Conservation (phyloP, 2,797 vertebrate genomes). For the Typhlichthys eigenmanni region DNA sequence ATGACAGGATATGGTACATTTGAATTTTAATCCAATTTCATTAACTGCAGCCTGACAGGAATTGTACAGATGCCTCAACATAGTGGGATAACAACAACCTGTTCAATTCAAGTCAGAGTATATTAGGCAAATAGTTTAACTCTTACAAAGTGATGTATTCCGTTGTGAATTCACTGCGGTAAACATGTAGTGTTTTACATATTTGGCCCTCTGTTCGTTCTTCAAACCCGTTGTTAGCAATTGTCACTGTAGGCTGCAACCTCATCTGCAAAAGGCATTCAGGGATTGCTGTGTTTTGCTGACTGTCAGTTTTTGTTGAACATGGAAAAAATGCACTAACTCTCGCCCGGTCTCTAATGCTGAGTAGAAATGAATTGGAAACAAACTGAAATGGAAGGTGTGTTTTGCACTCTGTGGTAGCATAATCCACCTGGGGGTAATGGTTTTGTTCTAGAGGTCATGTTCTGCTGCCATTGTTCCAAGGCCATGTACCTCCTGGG, state of each 20-base stretch:
- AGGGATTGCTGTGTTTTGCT: slow-evolving; percentile 13
- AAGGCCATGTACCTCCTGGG: slow-evolving; percentile 8
- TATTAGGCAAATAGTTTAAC: neutral
- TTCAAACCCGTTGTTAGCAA: slow-evolving; percentile 3
- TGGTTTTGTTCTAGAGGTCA: slow-evolving; percentile 4
- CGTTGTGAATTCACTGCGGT: neutral
- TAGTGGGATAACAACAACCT: neutral
- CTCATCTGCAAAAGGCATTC: slow-evolving; percentile 10
- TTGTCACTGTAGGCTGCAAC: neutral
- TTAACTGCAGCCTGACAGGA: neutral
- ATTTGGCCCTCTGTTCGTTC: neutral
- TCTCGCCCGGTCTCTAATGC: slow-evolving; percentile 7
- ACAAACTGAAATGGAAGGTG: slow-evolving; percentile 18
- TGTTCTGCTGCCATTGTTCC: slow-evolving; percentile 9
- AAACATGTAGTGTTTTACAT: slow-evolving; percentile 1
- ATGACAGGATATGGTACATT: slow-evolving; percentile 5
- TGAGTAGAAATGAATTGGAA: slow-evolving; percentile 16
- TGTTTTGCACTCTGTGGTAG: neutral
- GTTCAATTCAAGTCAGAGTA: neutral
- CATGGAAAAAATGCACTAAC: slow-evolving; percentile 16
- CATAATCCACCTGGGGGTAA: slow-evolving; percentile 6
- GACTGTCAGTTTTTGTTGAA: slow-evolving; percentile 20
- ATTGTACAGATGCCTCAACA: neutral
- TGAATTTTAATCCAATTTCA: neutral
- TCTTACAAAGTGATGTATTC: neutral